These are phyloP conservation scores for Petrophora chlorosata DNA, from an alignment of 2,888 invertebrate genomes.

Conservation along the genomic window DNA sequence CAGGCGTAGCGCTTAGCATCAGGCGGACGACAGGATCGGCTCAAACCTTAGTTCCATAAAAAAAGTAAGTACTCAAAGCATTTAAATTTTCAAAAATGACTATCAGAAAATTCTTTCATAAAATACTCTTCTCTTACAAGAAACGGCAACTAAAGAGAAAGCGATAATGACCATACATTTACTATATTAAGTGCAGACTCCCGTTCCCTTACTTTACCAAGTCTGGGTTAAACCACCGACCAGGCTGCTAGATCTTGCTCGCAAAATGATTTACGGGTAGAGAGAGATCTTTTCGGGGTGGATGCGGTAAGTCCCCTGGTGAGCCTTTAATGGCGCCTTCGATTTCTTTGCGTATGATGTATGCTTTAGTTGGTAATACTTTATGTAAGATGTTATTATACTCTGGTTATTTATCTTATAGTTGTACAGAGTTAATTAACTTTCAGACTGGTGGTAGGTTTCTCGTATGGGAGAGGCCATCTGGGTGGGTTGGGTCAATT, in stretches of 20 bases:
- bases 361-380: constrained; percentile 36
- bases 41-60: no score
- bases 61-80: no score
- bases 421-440: no score
- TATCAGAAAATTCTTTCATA: no score
- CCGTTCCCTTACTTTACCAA: constrained; percentile 32
- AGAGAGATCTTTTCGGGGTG: constrained; percentile 9
- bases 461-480: no score
- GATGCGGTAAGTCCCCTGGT: constrained; percentile 30
- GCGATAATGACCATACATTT: constrained; percentile 31
- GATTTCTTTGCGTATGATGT: constrained; percentile 56
- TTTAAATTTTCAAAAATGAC: no score
- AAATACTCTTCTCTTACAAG: no score
- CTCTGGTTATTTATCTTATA: no score
- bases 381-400: not conserved
- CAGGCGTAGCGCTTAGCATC: no score
- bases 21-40: no score
- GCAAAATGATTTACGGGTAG: not conserved
- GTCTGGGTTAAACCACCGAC: constrained; percentile 24
- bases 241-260: constrained; percentile 19
- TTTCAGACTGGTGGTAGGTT: no score
- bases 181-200: constrained; percentile 36
- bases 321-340: constrained; percentile 41
- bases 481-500: no score
- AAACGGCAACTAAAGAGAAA: constrained; percentile 20